Evolutionary conservation across 92 coral and sea anemone species (phyloP), one percentile per base, ranked within the genome.

Genomic region (Zoanthus sociatus): DNA sequence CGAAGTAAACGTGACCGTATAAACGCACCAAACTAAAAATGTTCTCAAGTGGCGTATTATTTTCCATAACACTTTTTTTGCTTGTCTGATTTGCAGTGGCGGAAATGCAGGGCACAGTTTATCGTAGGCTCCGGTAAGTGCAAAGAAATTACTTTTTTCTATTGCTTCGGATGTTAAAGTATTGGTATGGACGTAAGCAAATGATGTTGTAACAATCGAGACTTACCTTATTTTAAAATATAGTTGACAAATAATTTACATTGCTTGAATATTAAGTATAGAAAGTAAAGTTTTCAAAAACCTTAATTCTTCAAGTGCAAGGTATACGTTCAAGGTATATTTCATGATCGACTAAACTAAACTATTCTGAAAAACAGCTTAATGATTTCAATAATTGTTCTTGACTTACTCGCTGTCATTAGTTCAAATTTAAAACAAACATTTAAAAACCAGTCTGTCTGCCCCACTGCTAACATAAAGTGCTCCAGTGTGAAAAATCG

Each of bases 91-190:
- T 63, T 81, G n/a, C 63, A 81, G 85, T 81, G 85, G 85, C 85
- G 75, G 31, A 81, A 46, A 31, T 81, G 85, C 31, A 51, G 75
- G 45, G 85, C 76, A 0, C 85, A 81, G 61, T 81, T 81, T 61
- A 18, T 17, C 55, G 37, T 50, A 6, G 58, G 16, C 11, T 37
- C 73, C 14, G 84, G 84, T 79, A 44, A 61, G 56, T 79, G n/a
- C 42, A 79, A 5, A 47, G 17, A 15, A 54, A 63, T 14, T 6
- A 9, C 18, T 26, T 16, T 17, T 20, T 16, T 63, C 69, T 16
- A 7, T 50, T 50, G 69, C 26, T 13, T 7, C 16, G 16, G 7
- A 61, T 15, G 4, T 61, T 61, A 15, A 61, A 61, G 3, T 11
- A 9, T 18, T 11, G 16, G n/a, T 61, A 16, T 15, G 68, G 3